These are phyloP conservation scores for Numenius arquata DNA, from an alignment of 2,113 vertebrate species.

Conservation along the genomic window DNA sequence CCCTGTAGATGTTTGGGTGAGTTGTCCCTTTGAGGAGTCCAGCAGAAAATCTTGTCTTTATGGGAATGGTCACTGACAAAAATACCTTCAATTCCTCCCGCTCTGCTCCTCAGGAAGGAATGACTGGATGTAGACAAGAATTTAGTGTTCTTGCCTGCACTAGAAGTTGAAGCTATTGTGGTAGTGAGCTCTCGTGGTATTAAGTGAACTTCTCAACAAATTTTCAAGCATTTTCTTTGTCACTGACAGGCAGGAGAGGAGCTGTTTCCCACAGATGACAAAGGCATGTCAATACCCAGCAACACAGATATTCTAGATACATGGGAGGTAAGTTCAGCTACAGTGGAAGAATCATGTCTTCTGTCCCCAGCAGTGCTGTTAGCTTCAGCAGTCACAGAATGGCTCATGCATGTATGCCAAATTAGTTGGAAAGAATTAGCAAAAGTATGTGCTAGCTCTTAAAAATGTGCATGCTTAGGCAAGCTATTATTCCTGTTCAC, in stretches of 20 bases:
- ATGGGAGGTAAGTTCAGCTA: constrained; percentile 81
- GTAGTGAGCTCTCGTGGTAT: neutral
- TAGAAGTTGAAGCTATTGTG: neutral
- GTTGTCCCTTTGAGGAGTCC: neutral
- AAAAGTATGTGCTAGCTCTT: neutral
- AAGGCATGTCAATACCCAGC: constrained; percentile 75
- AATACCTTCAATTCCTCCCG: neutral
- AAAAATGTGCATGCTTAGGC: neutral
- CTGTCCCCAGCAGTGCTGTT: neutral
- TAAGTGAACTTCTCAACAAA: neutral
- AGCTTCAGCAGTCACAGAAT: neutral
- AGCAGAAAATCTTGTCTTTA: neutral
- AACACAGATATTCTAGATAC: constrained; percentile 79
- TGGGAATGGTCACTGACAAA: neutral
- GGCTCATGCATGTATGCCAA: neutral
- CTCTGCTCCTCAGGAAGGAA: neutral
- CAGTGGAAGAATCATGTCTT: neutral
- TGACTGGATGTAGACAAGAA: neutral
- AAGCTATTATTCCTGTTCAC: neutral
- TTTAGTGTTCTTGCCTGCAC: neutral
- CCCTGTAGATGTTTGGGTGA: neutral
- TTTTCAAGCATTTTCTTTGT: neutral
- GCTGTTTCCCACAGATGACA: constrained; percentile 76
- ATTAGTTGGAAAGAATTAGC: neutral
- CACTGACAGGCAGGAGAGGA: constrained; percentile 76